Conservation (phyloP, 2,797 vertebrate species). For the Pogoniulus pusillus region DNA sequence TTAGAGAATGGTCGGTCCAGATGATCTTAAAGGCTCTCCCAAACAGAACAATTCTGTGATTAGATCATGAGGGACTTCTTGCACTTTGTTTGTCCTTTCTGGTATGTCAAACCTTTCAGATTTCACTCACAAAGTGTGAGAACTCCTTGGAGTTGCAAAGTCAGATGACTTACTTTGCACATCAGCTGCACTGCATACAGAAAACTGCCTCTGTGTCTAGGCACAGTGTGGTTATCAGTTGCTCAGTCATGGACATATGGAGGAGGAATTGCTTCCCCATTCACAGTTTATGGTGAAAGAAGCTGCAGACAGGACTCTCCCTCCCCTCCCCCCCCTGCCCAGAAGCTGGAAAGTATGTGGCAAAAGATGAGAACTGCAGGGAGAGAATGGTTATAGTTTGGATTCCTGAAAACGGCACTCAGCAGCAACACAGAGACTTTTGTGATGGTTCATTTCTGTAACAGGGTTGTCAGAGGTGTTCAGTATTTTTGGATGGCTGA, state of each 20-base stretch:
- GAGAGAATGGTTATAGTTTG: neutral
- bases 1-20: too few relatives aligned
- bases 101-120: neutral
- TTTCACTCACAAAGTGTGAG: neutral
- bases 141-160: neutral
- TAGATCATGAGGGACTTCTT: neutral
- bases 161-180: neutral
- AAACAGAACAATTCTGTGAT: too few relatives aligned
- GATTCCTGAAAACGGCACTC: neutral
- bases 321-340: too few relatives aligned
- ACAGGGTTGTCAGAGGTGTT: slow-evolving; percentile 42
- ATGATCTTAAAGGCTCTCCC: too few relatives aligned
- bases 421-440: slow-evolving; percentile 23
- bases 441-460: slow-evolving; percentile 44
- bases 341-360: neutral
- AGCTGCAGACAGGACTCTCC: neutral
- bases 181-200: neutral
- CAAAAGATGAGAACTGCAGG: slow-evolving; percentile 28
- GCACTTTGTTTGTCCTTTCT: neutral
- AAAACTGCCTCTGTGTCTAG: neutral
- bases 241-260: neutral
- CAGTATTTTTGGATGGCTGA: slow-evolving; percentile 46
- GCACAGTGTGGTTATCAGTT: neutral
- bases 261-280: neutral
- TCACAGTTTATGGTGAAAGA: neutral